A percentile compares a stretch with the other conserved stretches of the same genome.
phyloP scores from a whole-genome alignment of 2,888 invertebrate species.

The Megaustenia siamemsis region DNA sequence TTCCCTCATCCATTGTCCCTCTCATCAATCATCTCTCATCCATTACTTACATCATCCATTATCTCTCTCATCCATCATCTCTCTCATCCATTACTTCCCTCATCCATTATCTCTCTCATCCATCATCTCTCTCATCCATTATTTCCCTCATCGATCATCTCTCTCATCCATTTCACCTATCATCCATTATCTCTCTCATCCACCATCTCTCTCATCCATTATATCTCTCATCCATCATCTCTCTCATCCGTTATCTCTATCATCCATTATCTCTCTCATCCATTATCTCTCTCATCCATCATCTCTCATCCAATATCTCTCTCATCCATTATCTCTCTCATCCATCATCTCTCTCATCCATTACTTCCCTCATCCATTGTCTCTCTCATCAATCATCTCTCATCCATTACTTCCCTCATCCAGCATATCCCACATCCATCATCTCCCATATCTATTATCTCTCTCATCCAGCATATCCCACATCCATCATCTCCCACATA shows the following conservation, averaged over 20 bases:
- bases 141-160: not conserved
- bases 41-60: not conserved
- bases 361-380: not conserved
- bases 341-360: not conserved
- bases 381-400: not conserved
- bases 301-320: not conserved
- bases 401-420: not conserved
- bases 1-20: not conserved
- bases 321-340: not conserved
- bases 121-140: not conserved
- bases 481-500: not conserved
- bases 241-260: not conserved
- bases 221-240: not conserved
- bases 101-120: not conserved
- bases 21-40: not conserved
- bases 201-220: not conserved
- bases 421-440: not conserved
- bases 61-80: not conserved
- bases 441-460: not conserved
- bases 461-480: not conserved
- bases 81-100: not conserved
- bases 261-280: not conserved
- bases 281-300: not conserved
- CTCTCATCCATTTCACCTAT: not conserved
- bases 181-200: not conserved